Percentiles rank a stretch among this genome's conserved stretches.
Evolutionary conservation across 2,888 invertebrate species (phyloP).

Genomic region (Torymus auratus): DNA sequence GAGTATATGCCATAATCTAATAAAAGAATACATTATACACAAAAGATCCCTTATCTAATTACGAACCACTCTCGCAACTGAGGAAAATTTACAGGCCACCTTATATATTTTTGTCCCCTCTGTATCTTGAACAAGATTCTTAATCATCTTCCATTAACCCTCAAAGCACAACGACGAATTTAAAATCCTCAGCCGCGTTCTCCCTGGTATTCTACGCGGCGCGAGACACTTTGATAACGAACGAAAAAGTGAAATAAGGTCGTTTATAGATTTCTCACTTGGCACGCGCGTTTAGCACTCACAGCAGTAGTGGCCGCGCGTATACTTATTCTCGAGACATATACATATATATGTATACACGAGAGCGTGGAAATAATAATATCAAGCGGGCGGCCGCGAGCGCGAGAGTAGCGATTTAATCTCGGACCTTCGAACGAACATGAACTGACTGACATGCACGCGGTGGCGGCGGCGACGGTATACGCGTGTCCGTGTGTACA

Average conservation of each 20-base stretch:
- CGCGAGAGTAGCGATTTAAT: conserved; percentile 68
- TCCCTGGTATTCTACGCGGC: too few relatives aligned
- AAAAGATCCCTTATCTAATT: conserved; percentile 19
- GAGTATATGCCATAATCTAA: conserved; percentile 29
- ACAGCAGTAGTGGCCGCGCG: too few relatives aligned
- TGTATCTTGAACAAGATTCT: too few relatives aligned
- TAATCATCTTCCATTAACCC: too few relatives aligned
- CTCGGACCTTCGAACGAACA: conserved; percentile 69
- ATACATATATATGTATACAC: background rate
- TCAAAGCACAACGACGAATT: too few relatives aligned
- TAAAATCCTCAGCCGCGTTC: too few relatives aligned
- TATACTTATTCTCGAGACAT: too few relatives aligned
- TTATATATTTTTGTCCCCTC: too few relatives aligned
- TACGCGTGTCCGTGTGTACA: conserved; percentile 13
- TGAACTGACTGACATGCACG: conserved; percentile 67
- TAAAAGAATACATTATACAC: conserved; percentile 24
- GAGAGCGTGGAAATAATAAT: conserved; percentile 69
- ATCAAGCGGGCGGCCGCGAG: conserved; percentile 63
- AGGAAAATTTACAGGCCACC: too few relatives aligned
- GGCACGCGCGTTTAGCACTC: conserved; percentile 17
- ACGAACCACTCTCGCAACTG: too few relatives aligned
- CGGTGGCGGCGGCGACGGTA: conserved; percentile 32
- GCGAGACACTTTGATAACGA: conserved; percentile 1
- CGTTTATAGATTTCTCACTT: conserved; percentile 53
- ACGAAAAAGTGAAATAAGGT: conserved; percentile 45